These are phyloP conservation scores for Condylostylus longicornis DNA, from an alignment of 1,140 invertebrate species.

Conservation along the genomic window DNA sequence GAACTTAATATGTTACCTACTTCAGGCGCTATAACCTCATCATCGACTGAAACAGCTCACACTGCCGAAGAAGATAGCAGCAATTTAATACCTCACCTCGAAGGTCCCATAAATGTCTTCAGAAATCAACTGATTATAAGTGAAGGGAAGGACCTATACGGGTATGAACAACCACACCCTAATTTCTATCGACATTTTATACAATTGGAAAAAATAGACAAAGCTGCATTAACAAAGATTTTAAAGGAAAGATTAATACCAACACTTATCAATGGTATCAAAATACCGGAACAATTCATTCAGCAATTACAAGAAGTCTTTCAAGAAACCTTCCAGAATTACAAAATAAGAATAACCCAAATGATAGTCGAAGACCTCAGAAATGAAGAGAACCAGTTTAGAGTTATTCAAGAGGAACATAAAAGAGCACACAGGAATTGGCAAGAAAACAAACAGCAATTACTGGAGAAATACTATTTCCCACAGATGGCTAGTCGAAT, in stretches of 20 bases:
- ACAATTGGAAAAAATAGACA: neutral
- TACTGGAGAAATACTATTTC: conserved; percentile 6
- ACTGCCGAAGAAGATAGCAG: neutral
- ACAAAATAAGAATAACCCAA: conserved; percentile 7
- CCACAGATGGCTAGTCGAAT: conserved; percentile 4
- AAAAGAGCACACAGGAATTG: conserved; percentile 6
- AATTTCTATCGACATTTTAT: neutral
- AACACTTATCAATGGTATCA: conserved; percentile 6
- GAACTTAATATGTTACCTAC: too few relatives aligned
- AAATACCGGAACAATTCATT: conserved; percentile 3
- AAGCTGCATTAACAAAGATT: neutral
- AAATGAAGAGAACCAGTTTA: neutral
- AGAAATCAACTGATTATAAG: conserved; percentile 2
- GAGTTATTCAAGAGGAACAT: conserved; percentile 4
- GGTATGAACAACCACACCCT: conserved; percentile 2
- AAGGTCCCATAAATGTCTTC: conserved; percentile 5
- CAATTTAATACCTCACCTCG: conserved; percentile 2
- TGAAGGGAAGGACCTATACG: neutral
- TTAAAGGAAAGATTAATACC: conserved; percentile 2
- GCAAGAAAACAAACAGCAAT: conserved; percentile 5
- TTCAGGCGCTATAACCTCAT: neutral
- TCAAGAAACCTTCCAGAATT: conserved; percentile 3
- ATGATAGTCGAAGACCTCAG: conserved; percentile 5
- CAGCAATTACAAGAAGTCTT: conserved; percentile 3
- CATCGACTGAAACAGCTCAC: neutral